Evolutionary conservation across 2,113 vertebrate species (phyloP), one percentile per base, ranked within the genome.

Genomic region (Prochilodus magdalenae): DNA sequence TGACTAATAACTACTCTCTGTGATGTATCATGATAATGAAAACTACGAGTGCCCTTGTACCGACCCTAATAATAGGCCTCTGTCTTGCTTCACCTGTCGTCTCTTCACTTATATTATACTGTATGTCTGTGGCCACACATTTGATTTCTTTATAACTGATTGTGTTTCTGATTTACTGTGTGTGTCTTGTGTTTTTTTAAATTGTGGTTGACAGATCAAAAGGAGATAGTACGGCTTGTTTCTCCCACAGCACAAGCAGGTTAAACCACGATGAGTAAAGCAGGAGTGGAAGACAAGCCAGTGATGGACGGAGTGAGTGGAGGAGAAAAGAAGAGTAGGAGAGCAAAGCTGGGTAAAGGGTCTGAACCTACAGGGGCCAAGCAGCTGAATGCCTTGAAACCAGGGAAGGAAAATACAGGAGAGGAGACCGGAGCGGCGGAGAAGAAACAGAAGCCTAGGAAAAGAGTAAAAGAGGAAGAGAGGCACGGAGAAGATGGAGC

Each of bases 211-310:
- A 27, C 24, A 81, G 66, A 30, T 73, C 71, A 75, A 59, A 80
- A 80, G 63, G 79, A 73, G 49, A 86, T 74, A 40, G 10, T 26
- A 2, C 70, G 29, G 71, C 79, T 86, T 65, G 57, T 79, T 27
- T 60, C 80, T 10, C 77, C 80, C 20, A 47, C 60, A 36, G 57
- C 20, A 24, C 40, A 53, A 20, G 44, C 26, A 24, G 44, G 15
- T 20, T 20, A 75, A 16, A 55, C 27, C 29, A 47, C 16, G 26
- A 29, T 14, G n/a, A 29, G 20, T 1, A 60, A 44, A 59, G 6
- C 8, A 36, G 24, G 22, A 24, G n/a, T 53, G 26, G 36, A 73
- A n/a, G 53, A 33, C 60, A 24, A 24, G 30, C 15, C 44, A 29
- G 11, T n/a, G 63, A 40, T 40, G 24, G 63, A 2, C 10, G 49